These are phyloP conservation scores for Notarius lentiginosus DNA, from an alignment of 2,113 vertebrate genomes.

Conservation along the genomic window DNA sequence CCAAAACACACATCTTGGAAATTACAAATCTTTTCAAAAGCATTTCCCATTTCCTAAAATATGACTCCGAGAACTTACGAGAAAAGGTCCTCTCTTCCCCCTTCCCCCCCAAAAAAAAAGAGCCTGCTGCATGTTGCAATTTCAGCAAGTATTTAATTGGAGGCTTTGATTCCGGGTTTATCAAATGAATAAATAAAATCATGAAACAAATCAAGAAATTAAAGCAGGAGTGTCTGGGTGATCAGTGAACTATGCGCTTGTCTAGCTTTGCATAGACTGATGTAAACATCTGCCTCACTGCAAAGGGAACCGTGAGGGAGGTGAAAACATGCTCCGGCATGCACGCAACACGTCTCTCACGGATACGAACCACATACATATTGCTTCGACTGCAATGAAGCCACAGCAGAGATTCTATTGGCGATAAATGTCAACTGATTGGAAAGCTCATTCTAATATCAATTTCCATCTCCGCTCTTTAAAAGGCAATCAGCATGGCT, in stretches of 20 bases:
- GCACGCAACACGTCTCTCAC: constrained; percentile 58
- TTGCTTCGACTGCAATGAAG: constrained; percentile 74
- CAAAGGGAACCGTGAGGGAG: neutral
- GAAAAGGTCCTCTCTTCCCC: neutral
- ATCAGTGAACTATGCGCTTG: constrained; percentile 36
- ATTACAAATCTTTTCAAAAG: constrained; percentile 16
- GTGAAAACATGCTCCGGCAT: constrained; percentile 43
- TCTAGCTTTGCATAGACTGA: constrained; percentile 18
- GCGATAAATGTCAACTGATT: constrained; percentile 78
- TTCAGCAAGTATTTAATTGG: constrained; percentile 23
- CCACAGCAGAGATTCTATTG: constrained; percentile 73
- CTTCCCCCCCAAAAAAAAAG: neutral
- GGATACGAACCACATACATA: constrained; percentile 75
- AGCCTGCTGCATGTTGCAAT: neutral
- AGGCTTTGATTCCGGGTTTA: constrained; percentile 33
- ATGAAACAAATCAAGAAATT: constrained; percentile 31
- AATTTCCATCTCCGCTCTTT: constrained; percentile 78
- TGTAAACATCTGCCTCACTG: constrained; percentile 46
- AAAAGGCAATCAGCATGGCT: constrained; percentile 78
- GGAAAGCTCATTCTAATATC: constrained; percentile 80
- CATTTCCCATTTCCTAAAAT: neutral
- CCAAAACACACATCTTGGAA: constrained; percentile 24
- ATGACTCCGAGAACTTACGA: neutral
- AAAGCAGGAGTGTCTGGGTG: constrained; percentile 12
- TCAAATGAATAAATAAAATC: constrained; percentile 6